Percentiles rank a stretch among this genome's conserved stretches.
These are phyloP conservation scores for Capromys pilorides DNA, from an alignment of 2,797 vertebrate species.

Conservation along the genomic window DNA sequence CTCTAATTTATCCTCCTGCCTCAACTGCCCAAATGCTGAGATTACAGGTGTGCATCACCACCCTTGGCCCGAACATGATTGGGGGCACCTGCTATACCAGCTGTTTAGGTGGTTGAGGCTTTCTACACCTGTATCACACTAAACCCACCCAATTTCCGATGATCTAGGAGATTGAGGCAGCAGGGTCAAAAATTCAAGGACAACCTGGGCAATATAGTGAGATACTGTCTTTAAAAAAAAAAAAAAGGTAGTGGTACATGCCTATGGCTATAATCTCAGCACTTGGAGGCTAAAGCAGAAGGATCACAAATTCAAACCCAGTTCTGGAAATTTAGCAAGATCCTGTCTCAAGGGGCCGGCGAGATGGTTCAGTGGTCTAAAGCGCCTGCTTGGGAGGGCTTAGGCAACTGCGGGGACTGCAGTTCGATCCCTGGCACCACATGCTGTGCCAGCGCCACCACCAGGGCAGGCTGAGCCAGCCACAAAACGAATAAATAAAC, in stretches of 20 bases:
- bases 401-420: too few relatives aligned
- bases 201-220: neutral
- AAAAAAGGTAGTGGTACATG: neutral
- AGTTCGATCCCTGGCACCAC: too few relatives aligned
- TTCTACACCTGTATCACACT: neutral
- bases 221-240: neutral
- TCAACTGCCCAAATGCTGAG: too few relatives aligned
- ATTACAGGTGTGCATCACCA: too few relatives aligned
- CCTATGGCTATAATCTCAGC: too few relatives aligned
- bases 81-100: neutral
- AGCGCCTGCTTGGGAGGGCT: too few relatives aligned
- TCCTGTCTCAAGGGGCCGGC: too few relatives aligned
- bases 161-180: neutral
- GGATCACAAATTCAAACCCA: neutral
- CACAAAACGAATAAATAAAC: too few relatives aligned
- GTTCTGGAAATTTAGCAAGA: neutral
- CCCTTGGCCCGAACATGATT: neutral
- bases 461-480: too few relatives aligned
- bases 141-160: neutral
- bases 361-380: too few relatives aligned
- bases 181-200: neutral
- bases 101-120: neutral
- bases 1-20: too few relatives aligned
- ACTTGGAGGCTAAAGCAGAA: neutral
- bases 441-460: too few relatives aligned